phyloP scores from a whole-genome alignment of 2,888 invertebrate species.

The Drosophila crucigera region DNA sequence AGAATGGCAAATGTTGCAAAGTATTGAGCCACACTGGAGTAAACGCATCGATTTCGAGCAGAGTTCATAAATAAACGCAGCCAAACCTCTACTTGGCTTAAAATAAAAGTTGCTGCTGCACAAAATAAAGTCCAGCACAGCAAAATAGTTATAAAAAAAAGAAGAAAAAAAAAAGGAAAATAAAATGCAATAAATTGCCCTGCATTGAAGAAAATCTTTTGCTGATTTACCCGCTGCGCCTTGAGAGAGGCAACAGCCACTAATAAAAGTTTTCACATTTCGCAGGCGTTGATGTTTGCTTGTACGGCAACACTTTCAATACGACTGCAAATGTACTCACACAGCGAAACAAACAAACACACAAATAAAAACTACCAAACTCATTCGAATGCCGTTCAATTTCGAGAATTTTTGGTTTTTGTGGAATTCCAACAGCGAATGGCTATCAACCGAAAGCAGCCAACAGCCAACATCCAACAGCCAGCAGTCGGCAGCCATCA shows the following conservation, averaged over 20 bases:
- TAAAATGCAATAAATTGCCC: slow-evolving; percentile 44
- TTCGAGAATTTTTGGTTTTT: slow-evolving; percentile 61
- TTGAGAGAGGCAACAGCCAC: slow-evolving; percentile 37
- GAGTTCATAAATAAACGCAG: slow-evolving; percentile 67
- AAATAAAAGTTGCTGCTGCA: slow-evolving; percentile 54
- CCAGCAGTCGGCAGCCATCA: slow-evolving; percentile 1
- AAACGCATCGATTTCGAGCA: slow-evolving; percentile 53
- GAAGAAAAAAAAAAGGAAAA: background rate
- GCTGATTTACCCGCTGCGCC: slow-evolving; percentile 65
- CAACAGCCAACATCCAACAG: slow-evolving; percentile 2
- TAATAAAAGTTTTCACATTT: slow-evolving; percentile 65
- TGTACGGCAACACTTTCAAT: slow-evolving; percentile 51
- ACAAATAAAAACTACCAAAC: slow-evolving; percentile 21
- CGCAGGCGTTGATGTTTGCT: slow-evolving; percentile 50
- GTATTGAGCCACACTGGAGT: slow-evolving; percentile 31
- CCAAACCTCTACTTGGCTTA: slow-evolving; percentile 47
- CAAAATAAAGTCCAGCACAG: slow-evolving; percentile 25
- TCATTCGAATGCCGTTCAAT: slow-evolving; percentile 42
- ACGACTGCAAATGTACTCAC: slow-evolving; percentile 15
- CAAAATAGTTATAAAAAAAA: slow-evolving; percentile 4
- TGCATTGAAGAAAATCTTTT: slow-evolving; percentile 65
- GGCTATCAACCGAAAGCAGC: slow-evolving; percentile 37
- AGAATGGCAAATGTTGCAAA: slow-evolving; percentile 47
- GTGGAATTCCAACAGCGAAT: slow-evolving; percentile 50
- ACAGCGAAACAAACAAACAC: background rate